These are phyloP conservation scores for Bellardia bayeri DNA, from an alignment of 2,888 invertebrate genomes.

Conservation along the genomic window DNA sequence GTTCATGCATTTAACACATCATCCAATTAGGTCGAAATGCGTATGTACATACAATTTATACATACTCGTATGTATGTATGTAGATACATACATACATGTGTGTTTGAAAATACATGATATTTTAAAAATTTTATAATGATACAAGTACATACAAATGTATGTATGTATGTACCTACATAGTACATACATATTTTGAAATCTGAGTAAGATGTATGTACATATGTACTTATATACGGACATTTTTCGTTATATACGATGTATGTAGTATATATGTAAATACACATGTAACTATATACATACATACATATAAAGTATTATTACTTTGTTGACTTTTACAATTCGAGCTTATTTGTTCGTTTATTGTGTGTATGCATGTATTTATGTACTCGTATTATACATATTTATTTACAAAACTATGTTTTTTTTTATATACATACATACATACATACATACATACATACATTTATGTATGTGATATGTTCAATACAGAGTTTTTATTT, in stretches of 20 bases:
- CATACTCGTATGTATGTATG: slow-evolving; percentile 1
- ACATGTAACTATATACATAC: not conserved
- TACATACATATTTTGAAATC: not conserved
- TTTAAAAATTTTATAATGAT: too few relatives aligned
- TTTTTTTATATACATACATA: not conserved
- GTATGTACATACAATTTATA: not conserved
- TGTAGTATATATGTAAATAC: not conserved
- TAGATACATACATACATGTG: not conserved
- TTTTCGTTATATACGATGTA: not conserved
- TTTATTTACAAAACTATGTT: not conserved
- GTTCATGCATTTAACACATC: too few relatives aligned
- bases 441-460: not conserved
- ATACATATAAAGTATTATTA: not conserved
- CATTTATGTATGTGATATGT: slow-evolving; percentile 14
- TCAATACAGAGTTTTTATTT: slow-evolving; percentile 62
- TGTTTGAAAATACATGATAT: not conserved
- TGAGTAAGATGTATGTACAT: not conserved
- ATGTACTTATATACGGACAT: not conserved
- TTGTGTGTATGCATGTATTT: slow-evolving; percentile 8
- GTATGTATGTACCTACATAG: slow-evolving; percentile 5
- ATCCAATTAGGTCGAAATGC: too few relatives aligned
- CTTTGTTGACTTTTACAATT: slow-evolving; percentile 70
- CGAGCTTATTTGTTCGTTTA: slow-evolving; percentile 46
- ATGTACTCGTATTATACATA: not conserved
- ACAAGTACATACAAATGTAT: slow-evolving; percentile 16